Conservation (phyloP, 2,113 vertebrate species). For the Jacana jacana region DNA sequence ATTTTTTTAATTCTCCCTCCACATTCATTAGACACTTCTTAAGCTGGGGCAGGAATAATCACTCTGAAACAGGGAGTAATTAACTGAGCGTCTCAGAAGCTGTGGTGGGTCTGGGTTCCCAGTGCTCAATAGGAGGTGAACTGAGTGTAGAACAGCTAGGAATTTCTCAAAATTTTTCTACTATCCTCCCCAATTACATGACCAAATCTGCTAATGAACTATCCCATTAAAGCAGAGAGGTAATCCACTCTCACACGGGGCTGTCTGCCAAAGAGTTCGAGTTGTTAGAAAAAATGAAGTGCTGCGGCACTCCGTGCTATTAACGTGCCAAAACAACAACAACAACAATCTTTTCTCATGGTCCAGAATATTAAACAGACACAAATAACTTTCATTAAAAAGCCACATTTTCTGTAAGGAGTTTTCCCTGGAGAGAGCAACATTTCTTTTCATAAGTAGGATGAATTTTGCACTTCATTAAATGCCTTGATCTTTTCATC, state of each 20-base stretch:
- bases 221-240: neutral
- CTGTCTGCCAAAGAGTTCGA: constrained; percentile 13
- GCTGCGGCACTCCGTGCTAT: neutral
- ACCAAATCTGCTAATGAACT: neutral
- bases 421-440: constrained; percentile 48
- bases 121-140: neutral
- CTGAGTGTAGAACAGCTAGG: neutral
- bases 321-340: constrained; percentile 52
- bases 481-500: constrained; percentile 62
- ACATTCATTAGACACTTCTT: neutral
- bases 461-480: constrained; percentile 68
- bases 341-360: constrained; percentile 24
- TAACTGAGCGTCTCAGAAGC: neutral
- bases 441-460: constrained; percentile 10
- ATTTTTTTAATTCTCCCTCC: constrained; percentile 3
- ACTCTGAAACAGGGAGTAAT: neutral
- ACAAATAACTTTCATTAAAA: constrained; percentile 61
- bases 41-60: neutral
- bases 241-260: neutral
- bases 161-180: neutral
- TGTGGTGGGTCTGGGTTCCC: constrained; percentile 4
- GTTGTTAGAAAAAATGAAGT: neutral
- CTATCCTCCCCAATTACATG: neutral
- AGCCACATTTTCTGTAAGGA: constrained; percentile 34
- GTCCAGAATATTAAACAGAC: constrained; percentile 55